Evolutionary conservation across 1,140 invertebrate species (phyloP).

Genomic region (Aporrectodea caliginosa): DNA sequence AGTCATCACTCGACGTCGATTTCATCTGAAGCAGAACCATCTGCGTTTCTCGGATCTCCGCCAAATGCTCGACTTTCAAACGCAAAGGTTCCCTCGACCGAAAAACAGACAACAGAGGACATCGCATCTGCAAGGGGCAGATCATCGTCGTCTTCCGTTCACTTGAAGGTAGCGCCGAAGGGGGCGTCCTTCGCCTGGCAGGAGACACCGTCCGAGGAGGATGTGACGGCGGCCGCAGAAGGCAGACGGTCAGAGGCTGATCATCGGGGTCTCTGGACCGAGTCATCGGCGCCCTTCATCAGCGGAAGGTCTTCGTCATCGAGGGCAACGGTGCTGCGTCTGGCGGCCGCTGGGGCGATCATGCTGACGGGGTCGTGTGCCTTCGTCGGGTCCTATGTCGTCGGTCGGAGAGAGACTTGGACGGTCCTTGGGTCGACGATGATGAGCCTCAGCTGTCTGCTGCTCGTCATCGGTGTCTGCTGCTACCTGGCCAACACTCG

Average conservation of each 20-base stretch:
- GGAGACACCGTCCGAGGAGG: not conserved
- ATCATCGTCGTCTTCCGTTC: not conserved
- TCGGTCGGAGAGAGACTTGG: slow-evolving; percentile 10
- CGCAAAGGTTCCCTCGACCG: not conserved
- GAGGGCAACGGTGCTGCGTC: not conserved
- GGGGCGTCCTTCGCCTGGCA: not conserved
- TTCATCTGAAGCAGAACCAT: not conserved
- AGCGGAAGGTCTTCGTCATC: not conserved
- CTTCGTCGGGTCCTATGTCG: slow-evolving; percentile 7
- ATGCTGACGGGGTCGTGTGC: slow-evolving; percentile 19
- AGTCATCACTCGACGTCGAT: not conserved
- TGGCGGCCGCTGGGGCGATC: slow-evolving; percentile 9
- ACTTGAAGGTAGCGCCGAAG: not conserved
- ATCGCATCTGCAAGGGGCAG: not conserved
- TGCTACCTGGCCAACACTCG: slow-evolving; percentile 19
- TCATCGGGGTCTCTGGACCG: not conserved
- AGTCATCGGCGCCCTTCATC: not conserved
- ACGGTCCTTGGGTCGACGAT: not conserved
- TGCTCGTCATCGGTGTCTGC: slow-evolving; percentile 1
- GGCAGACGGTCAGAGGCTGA: too few relatives aligned
- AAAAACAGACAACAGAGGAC: not conserved
- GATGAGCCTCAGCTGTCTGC: not conserved
- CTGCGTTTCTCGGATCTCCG: not conserved
- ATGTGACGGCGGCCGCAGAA: too few relatives aligned
- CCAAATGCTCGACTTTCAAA: not conserved